Percentiles rank a stretch among this genome's conserved stretches.
Conservation (phyloP, 2,888 invertebrate species). For the Mantis religiosa region DNA sequence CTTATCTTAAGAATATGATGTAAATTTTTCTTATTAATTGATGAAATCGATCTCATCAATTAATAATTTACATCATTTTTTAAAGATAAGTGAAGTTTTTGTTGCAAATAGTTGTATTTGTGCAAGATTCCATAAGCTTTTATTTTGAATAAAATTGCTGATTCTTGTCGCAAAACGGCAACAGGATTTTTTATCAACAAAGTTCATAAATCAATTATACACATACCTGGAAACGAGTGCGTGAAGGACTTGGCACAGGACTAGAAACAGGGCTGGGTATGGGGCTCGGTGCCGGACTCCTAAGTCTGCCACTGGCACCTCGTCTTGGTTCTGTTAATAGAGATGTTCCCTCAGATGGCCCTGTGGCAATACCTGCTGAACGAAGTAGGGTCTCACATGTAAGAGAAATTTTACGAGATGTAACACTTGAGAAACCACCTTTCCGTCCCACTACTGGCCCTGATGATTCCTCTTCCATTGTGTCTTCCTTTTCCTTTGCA, state of each 20-base stretch:
- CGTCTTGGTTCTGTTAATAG: conserved; percentile 42
- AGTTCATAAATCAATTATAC: background rate
- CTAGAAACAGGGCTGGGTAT: conserved; percentile 63
- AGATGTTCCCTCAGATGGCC: conserved; percentile 35
- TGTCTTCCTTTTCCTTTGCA: conserved; percentile 30
- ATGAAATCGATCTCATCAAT: no score
- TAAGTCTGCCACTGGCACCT: conserved; percentile 51
- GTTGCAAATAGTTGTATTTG: no score
- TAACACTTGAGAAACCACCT: conserved; percentile 40
- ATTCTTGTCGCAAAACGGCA: background rate
- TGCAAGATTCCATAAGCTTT: no score
- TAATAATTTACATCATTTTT: no score
- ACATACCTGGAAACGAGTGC: conserved; percentile 42
- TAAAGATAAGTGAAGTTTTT: no score
- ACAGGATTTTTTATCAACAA: conserved; percentile 27
- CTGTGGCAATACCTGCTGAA: conserved; percentile 31
- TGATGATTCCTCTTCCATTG: conserved; percentile 32
- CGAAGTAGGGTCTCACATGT: conserved; percentile 58
- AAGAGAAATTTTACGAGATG: conserved; percentile 64
- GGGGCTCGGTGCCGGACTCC: conserved; percentile 63
- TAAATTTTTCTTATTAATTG: no score
- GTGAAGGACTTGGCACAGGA: conserved; percentile 57
- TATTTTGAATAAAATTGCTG: no score
- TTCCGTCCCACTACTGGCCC: conserved; percentile 35
- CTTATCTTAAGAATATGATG: no score